Percentiles rank a stretch among this genome's conserved stretches.
Evolutionary conservation across 1,140 invertebrate genomes (phyloP).

Genomic region (Brachionus plicatilis): DNA sequence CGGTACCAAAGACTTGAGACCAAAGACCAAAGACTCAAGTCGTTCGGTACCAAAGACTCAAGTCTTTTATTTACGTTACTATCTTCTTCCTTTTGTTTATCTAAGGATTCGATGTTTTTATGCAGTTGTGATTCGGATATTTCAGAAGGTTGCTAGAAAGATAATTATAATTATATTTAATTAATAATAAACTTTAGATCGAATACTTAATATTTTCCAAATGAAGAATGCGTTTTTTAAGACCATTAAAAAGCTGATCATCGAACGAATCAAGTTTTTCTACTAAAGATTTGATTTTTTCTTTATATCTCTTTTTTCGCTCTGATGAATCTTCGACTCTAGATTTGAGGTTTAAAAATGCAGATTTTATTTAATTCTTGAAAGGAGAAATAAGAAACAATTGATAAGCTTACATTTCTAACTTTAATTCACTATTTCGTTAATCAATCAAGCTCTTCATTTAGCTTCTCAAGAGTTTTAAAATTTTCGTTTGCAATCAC

Average conservation of each 20-base stretch:
- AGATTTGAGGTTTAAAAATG: neutral
- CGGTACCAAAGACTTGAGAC: too few relatives aligned
- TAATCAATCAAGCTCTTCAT: too few relatives aligned
- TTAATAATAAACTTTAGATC: too few relatives aligned
- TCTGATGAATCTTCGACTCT: neutral
- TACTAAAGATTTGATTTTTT: neutral
- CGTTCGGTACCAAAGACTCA: neutral
- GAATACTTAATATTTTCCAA: too few relatives aligned
- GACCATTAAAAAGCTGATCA: neutral
- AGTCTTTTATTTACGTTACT: neutral
- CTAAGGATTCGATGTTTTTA: too few relatives aligned
- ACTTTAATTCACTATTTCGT: too few relatives aligned
- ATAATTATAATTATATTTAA: too few relatives aligned
- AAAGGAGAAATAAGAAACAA: neutral
- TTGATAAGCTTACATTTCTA: neutral
- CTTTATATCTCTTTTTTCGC: neutral
- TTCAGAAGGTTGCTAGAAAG: too few relatives aligned
- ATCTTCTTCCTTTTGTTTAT: neutral
- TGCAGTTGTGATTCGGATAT: too few relatives aligned
- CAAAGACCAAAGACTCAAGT: neutral
- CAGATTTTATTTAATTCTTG: neutral
- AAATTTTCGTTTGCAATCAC: neutral
- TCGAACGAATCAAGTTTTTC: neutral
- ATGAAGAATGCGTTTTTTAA: too few relatives aligned
- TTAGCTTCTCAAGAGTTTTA: neutral